Percentiles rank a stretch among this genome's conserved stretches.
phyloP scores from a whole-genome alignment of 2,797 vertebrate genomes.

The Cossypha niveicapilla region DNA sequence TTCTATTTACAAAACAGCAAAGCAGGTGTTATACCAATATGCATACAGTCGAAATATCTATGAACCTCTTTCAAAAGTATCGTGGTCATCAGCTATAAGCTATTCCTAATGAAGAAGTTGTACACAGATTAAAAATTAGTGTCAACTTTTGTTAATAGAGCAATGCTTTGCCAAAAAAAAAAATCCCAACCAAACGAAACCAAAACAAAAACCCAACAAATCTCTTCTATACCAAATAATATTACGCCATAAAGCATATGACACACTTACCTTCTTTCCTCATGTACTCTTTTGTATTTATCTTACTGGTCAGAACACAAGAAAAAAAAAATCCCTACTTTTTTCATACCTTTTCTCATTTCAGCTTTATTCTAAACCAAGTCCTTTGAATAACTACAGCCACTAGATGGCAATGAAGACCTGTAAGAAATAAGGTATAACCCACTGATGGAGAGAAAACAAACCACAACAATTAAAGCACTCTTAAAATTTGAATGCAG shows the following conservation, averaged over 20 bases:
- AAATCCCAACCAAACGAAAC: background rate
- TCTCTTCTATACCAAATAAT: background rate
- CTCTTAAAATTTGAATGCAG: background rate
- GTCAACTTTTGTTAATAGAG: background rate
- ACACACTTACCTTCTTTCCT: background rate
- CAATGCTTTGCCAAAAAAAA: background rate
- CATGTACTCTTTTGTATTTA: background rate
- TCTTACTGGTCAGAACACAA: background rate
- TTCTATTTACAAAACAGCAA: background rate
- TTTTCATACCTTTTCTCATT: background rate
- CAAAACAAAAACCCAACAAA: background rate
- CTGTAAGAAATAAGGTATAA: background rate
- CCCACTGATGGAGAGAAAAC: background rate
- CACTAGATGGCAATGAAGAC: slow-evolving; percentile 50
- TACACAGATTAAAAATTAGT: background rate
- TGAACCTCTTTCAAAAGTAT: background rate
- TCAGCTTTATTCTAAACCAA: background rate
- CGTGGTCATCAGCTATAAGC: rapidly evolving
- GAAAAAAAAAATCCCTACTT: background rate
- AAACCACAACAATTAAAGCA: background rate
- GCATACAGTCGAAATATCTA: background rate
- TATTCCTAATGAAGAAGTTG: background rate
- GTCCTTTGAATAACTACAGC: background rate
- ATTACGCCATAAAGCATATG: background rate
- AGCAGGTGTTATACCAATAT: background rate